A percentile compares a stretch with the other conserved stretches of the same genome.
These are phyloP conservation scores for Pteropus alecto DNA, from an alignment of 2,113 vertebrate species.

Conservation along the genomic window DNA sequence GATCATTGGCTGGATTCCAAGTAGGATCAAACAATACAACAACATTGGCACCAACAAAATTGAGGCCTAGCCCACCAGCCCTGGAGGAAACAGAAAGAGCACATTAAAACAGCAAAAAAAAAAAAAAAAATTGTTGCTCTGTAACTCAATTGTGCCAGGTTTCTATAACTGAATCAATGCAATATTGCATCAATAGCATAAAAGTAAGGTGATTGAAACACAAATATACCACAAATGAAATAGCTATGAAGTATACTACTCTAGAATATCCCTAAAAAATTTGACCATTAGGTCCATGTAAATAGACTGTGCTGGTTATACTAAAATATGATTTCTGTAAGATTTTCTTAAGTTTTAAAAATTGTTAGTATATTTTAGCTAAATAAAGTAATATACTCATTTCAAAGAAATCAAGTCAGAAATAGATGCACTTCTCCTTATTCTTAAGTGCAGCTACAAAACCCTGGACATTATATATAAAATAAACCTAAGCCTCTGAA, in stretches of 20 bases:
- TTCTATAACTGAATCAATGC: slow-evolving; percentile 17
- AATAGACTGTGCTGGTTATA: neutral
- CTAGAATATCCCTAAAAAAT: neutral
- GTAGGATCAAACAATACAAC: slow-evolving; percentile 97
- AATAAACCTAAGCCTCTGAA: neutral
- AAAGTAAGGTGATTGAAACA: slow-evolving; percentile 18
- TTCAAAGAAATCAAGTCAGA: neutral
- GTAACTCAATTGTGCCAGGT: neutral
- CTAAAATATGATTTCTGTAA: neutral
- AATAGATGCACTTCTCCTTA: neutral
- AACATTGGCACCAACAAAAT: slow-evolving; percentile 97
- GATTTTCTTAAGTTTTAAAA: slow-evolving; percentile 26
- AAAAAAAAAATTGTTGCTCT: neutral
- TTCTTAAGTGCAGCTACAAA: neutral
- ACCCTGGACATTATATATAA: neutral
- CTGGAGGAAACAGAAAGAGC: slow-evolving; percentile 74
- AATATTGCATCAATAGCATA: neutral
- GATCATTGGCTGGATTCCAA: slow-evolving; percentile 98
- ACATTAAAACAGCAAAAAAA: slow-evolving; percentile 17
- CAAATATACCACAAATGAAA: neutral
- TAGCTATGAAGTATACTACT: neutral
- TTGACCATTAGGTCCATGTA: neutral
- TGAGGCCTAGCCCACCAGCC: slow-evolving; percentile 96
- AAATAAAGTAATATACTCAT: slow-evolving; percentile 14
- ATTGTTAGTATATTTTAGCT: neutral